These are phyloP conservation scores for Dascyllus trimaculatus DNA, from an alignment of 2,113 vertebrate species.

Conservation along the genomic window DNA sequence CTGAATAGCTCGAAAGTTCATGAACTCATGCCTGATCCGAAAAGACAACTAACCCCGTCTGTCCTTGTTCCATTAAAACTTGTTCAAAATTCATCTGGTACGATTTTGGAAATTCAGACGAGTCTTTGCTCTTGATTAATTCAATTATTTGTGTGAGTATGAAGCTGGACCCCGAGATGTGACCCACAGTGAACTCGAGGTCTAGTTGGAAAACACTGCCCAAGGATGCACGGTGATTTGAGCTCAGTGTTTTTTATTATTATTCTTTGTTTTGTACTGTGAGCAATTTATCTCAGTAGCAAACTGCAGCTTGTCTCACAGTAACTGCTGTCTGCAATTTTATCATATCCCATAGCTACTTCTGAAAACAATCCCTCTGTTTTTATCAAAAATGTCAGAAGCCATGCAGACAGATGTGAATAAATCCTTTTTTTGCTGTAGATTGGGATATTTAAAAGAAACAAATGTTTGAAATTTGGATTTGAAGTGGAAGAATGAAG, in stretches of 20 bases:
- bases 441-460: not conserved
- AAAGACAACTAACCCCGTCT: slow-evolving; percentile 17
- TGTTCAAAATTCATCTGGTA: slow-evolving; percentile 5
- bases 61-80: slow-evolving; percentile 1
- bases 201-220: slow-evolving; percentile 18
- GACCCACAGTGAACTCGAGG: slow-evolving; percentile 2
- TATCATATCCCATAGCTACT: slow-evolving; percentile 3
- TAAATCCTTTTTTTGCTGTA: not conserved
- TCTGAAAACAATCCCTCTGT: slow-evolving; percentile 21
- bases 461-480: slow-evolving; percentile 4
- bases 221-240: slow-evolving; percentile 16
- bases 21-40: not conserved
- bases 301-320: slow-evolving; percentile 4
- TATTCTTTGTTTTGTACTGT: slow-evolving; percentile 2
- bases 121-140: slow-evolving; percentile 19
- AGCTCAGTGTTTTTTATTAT: not conserved
- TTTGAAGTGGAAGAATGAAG: slow-evolving; percentile 14
- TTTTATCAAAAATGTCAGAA: not conserved
- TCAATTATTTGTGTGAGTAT: slow-evolving; percentile 33
- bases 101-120: not conserved
- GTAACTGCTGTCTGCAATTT: slow-evolving; percentile 17
- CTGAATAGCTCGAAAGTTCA: slow-evolving; percentile 10
- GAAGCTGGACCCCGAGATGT: not conserved
- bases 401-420: slow-evolving; percentile 6
- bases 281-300: slow-evolving; percentile 18